Conservation (phyloP, 2,113 vertebrate species). For the Siniperca knerii region DNA sequence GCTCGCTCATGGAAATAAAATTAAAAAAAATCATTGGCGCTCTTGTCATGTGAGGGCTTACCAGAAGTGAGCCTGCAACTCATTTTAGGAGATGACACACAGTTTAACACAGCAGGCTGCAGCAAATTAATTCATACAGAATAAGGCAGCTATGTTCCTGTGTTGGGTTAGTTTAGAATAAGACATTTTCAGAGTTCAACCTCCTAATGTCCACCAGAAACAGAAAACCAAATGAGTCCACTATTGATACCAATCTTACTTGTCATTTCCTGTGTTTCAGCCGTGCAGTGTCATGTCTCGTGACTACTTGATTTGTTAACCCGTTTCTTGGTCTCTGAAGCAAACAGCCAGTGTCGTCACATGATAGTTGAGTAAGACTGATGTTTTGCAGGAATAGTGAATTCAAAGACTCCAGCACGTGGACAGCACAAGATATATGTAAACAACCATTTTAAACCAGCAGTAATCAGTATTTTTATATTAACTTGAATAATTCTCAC, state of each 20-base stretch:
- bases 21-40: background rate
- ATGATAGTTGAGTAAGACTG: background rate
- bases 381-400: background rate
- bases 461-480: background rate
- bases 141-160: background rate
- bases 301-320: constrained; percentile 26
- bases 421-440: background rate
- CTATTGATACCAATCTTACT: constrained; percentile 3
- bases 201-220: background rate
- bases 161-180: background rate
- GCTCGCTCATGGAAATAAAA: constrained; percentile 9
- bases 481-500: background rate
- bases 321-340: constrained; percentile 9
- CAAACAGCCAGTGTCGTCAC: background rate
- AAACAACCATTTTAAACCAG: background rate
- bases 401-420: background rate
- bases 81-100: background rate
- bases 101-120: background rate
- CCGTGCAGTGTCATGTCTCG: background rate
- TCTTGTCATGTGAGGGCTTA: constrained; percentile 8
- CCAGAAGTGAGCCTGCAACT: constrained; percentile 9
- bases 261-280: constrained; percentile 37
- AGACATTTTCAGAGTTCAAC: background rate
- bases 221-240: background rate
- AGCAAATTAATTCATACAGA: background rate